Evolutionary conservation across 2,797 vertebrate genomes (phyloP).

Genomic region (Sciaenops ocellatus): DNA sequence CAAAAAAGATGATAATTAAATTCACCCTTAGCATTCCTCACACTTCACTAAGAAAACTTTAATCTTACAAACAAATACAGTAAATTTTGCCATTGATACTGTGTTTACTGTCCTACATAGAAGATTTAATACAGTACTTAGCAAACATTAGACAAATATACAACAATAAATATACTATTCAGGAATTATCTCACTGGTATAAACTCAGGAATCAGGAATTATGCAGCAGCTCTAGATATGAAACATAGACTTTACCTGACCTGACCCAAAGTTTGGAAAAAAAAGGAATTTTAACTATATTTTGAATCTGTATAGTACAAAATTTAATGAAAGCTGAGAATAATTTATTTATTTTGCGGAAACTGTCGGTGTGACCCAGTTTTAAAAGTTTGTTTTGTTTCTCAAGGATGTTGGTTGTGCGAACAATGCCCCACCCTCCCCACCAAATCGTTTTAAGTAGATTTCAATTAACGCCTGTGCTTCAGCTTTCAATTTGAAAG

Average conservation of each 20-base stretch:
- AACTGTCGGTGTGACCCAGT: conserved; percentile 51
- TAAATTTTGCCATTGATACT: background rate
- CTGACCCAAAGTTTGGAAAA: background rate
- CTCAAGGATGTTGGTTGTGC: conserved; percentile 32
- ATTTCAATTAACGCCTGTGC: conserved; percentile 26
- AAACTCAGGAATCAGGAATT: background rate
- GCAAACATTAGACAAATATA: background rate
- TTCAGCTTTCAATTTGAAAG: conserved; percentile 4
- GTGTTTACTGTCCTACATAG: background rate
- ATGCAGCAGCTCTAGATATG: conserved; percentile 14
- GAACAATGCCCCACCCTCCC: conserved; percentile 37
- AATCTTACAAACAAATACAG: background rate
- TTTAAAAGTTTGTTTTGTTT: conserved; percentile 47
- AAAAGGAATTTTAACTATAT: conserved; percentile 25
- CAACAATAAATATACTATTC: background rate
- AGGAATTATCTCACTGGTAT: conserved; percentile 15
- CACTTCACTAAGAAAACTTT: background rate
- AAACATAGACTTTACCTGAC: conserved; percentile 2
- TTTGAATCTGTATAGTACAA: conserved; percentile 35
- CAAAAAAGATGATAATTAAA: background rate
- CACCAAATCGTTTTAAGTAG: conserved; percentile 19
- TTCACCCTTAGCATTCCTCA: background rate
- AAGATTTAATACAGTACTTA: background rate
- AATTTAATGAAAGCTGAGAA: conserved; percentile 50
- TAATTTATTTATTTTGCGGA: conserved; percentile 46